A percentile compares a stretch with the other conserved stretches of the same genome.
These are phyloP conservation scores for Ceratitis capitata DNA, from an alignment of 1,140 invertebrate genomes.

Conservation along the genomic window DNA sequence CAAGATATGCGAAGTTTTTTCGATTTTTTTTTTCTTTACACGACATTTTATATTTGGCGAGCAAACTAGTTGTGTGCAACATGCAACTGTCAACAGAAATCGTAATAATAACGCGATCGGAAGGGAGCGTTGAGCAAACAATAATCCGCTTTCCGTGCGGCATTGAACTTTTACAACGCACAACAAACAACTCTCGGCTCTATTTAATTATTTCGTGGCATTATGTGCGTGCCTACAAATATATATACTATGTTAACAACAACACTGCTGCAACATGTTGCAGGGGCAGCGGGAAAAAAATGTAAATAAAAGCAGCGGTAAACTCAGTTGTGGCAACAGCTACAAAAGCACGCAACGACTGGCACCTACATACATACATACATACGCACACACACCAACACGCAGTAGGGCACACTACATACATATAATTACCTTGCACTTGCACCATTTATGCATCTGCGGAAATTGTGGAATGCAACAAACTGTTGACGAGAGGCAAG, in stretches of 20 bases:
- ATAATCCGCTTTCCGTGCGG: not conserved
- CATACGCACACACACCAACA: not conserved
- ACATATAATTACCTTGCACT: too few species aligned
- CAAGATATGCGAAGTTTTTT: too few species aligned
- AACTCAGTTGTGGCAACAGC: not conserved
- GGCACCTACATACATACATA: not conserved
- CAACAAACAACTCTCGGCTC: not conserved
- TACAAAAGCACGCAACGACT: not conserved
- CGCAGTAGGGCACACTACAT: not conserved
- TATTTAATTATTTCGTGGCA: conserved; percentile 15
- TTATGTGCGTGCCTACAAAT: not conserved
- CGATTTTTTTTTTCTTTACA: too few species aligned
- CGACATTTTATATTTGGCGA: too few species aligned
- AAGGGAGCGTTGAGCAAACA: not conserved
- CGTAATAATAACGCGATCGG: not conserved
- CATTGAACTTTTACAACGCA: not conserved
- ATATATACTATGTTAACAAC: not conserved
- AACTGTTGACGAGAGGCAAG: not conserved
- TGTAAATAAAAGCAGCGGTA: not conserved
- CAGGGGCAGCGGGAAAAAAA: not conserved
- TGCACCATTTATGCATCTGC: too few species aligned
- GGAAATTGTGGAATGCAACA: not conserved
- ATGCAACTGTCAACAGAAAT: not conserved
- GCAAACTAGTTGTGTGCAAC: not conserved
- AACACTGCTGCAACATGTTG: not conserved